phyloP scores from a whole-genome alignment of 2,888 invertebrate genomes.

The Troides aeacus region DNA sequence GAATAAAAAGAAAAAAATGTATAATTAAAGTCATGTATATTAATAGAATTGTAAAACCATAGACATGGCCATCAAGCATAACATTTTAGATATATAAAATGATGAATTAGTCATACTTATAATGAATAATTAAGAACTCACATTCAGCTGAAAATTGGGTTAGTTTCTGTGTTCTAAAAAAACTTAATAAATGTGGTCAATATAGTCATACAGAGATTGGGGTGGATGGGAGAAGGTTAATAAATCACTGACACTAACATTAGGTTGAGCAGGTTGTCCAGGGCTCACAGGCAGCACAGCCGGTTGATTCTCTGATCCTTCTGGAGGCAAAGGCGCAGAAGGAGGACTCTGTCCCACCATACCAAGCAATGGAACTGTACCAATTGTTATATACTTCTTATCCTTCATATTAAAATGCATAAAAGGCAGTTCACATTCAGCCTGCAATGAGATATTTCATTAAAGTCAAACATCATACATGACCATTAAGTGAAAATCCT shows the following conservation, averaged over 20 bases:
- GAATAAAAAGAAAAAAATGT: too few relatives aligned
- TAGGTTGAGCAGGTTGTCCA: constrained; percentile 50
- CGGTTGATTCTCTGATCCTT: constrained; percentile 53
- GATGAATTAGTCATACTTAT: too few relatives aligned
- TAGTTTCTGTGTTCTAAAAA: too few relatives aligned
- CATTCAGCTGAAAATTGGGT: too few relatives aligned
- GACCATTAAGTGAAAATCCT: too few relatives aligned
- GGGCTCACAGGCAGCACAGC: constrained; percentile 62
- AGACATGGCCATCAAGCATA: too few relatives aligned
- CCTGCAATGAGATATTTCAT: constrained; percentile 53
- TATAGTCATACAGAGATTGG: too few relatives aligned
- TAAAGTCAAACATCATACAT: background rate
- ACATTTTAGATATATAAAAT: too few relatives aligned
- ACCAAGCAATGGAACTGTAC: constrained; percentile 85
- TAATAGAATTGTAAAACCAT: too few relatives aligned
- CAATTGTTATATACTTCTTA: constrained; percentile 84
- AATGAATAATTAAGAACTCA: too few relatives aligned
- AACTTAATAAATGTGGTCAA: too few relatives aligned
- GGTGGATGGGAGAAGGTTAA: background rate
- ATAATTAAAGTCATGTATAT: too few relatives aligned
- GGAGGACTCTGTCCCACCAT: constrained; percentile 69
- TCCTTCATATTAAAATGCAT: constrained; percentile 83
- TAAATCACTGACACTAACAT: background rate
- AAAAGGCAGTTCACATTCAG: constrained; percentile 82
- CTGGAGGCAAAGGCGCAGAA: constrained; percentile 45